Base-by-base conservation (phyloP, 2,888 invertebrate species). In the Barypeithes pellucidus region DNA sequence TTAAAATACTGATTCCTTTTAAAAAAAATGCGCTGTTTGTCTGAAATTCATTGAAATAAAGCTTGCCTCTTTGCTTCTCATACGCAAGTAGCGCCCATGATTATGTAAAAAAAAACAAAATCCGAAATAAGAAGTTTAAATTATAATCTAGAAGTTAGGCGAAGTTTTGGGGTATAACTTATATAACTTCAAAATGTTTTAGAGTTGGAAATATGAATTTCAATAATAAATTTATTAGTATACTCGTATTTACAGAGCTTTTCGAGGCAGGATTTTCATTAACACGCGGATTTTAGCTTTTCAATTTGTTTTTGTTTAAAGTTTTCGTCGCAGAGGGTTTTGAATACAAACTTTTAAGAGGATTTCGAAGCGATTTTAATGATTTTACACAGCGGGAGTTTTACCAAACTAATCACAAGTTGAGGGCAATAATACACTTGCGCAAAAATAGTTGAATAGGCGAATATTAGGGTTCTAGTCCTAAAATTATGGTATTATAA, bases 181-280 rank as follows among this genome's bases (percentile, higher is more conserved):
- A 68, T 61, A 59, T 36, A 57, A 52, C 59, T 29, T 61, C 36
- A 62, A 59, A 70, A 65, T 70, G 69, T 54, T 39, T 62, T 33
- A 36, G 50, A 36, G 62, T 22, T 29, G 62, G 39, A 29, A 67
- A 72, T 68, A 47, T 43, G 65, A 73, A 67, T 67, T 73, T 73
- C 66, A 60, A 69, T 73, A 73, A 73, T 73, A 73, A 73, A 73
- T 73, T 73, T 73, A 73, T 73, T 73, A 73, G 69, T 73, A 69
- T 69, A 73, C 69, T 57, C 69, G 69, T 52, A 69, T 73, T 65
- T 69, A 69, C 73, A 63, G 73, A 69, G 69, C 50, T 50, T 52
- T 63, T 43, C 24, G 45, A 47, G 57, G 57, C 68, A n/a, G 73
- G 63, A 74, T 70, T 71, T 75, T 67, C 70, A 67, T 75, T 71